These are phyloP conservation scores for Nycticryphes semicollaris DNA, from an alignment of 2,113 vertebrate species.

Conservation along the genomic window DNA sequence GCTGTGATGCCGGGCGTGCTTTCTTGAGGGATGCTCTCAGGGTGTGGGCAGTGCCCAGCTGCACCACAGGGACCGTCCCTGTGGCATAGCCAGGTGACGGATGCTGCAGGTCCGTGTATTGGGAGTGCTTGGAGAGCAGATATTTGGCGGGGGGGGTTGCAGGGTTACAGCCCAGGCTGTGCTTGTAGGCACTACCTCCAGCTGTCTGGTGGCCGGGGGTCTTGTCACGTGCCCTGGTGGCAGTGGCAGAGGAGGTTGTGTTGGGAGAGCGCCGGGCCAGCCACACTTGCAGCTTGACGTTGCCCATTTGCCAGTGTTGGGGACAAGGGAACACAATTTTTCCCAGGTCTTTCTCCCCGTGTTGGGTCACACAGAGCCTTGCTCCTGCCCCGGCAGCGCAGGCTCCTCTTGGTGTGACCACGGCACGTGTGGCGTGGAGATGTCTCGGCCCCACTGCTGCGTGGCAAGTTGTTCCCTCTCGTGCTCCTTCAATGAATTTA, in stretches of 20 bases:
- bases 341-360: accelerated
- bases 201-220: background rate
- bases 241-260: accelerated
- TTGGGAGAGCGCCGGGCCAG: background rate
- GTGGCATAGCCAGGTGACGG: accelerated
- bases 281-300: accelerated
- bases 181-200: background rate
- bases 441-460: accelerated
- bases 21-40: background rate
- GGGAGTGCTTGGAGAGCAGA: background rate
- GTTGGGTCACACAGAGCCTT: accelerated
- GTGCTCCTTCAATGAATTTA: background rate
- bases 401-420: background rate
- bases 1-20: accelerated
- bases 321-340: background rate
- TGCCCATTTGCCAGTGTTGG: background rate
- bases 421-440: background rate
- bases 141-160: accelerated
- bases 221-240: background rate
- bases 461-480: background rate
- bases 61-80: background rate
- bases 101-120: background rate
- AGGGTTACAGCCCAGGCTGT: background rate
- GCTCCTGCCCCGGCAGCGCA: accelerated
- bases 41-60: background rate